Conservation (phyloP, 2,888 invertebrate species). For the Cheilosia impressa region DNA sequence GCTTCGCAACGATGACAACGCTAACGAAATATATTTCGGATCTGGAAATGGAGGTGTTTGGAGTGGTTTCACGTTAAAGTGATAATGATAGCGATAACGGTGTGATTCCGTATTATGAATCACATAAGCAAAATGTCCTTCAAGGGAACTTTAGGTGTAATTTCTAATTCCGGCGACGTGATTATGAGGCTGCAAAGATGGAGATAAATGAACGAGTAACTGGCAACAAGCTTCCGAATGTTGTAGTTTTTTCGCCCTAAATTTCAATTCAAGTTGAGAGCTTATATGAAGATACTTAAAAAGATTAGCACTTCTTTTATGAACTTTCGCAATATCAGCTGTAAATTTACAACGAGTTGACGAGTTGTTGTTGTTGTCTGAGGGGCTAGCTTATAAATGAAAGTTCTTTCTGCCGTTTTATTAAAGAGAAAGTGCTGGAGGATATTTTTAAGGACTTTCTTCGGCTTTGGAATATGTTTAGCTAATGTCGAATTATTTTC, state of each 20-base stretch:
- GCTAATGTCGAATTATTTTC: no score
- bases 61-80: slow-evolving; percentile 68
- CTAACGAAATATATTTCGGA: slow-evolving; percentile 47
- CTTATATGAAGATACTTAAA: not conserved
- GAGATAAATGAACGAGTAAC: slow-evolving; percentile 12
- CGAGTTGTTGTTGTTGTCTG: no score
- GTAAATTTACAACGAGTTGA: no score
- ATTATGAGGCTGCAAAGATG: slow-evolving; percentile 16
- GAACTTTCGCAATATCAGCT: no score
- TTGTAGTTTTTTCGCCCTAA: not conserved
- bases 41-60: slow-evolving; percentile 55
- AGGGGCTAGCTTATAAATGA: no score
- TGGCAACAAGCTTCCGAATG: not conserved
- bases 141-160: slow-evolving; percentile 36
- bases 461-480: no score
- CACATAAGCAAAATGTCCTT: slow-evolving; percentile 35
- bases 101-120: slow-evolving; percentile 57
- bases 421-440: no score
- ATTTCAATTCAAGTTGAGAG: slow-evolving; percentile 1
- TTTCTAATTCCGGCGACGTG: slow-evolving; percentile 45
- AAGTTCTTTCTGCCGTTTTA: no score
- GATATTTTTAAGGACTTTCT: no score
- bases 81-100: slow-evolving; percentile 66
- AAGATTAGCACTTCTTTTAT: not conserved
- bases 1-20: slow-evolving; percentile 54